These are phyloP conservation scores for Oryzias curvinotus DNA, from an alignment of 2,113 vertebrate genomes.

Conservation along the genomic window DNA sequence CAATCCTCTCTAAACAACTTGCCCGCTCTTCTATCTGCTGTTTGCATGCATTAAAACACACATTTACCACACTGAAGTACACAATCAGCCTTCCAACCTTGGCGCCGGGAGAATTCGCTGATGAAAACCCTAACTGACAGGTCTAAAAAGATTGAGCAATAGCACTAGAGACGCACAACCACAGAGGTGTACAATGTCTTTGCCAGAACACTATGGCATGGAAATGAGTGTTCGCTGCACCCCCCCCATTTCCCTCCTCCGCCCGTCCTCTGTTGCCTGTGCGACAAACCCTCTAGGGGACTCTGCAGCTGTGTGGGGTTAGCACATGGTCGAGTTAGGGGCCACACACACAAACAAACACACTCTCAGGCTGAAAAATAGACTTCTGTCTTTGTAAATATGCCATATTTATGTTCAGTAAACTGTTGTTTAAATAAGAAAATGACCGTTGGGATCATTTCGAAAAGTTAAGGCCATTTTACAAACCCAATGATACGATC, in stretches of 20 bases:
- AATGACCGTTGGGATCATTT: too few species aligned
- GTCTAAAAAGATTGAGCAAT: conserved; percentile 73
- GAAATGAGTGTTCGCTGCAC: conserved; percentile 58
- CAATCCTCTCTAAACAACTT: conserved; percentile 24
- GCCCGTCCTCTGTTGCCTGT: conserved; percentile 67
- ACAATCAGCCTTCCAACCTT: conserved; percentile 46
- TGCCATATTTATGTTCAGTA: conserved; percentile 38
- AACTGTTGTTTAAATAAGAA: too few species aligned
- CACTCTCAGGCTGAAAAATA: conserved; percentile 41
- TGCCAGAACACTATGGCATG: conserved; percentile 66
- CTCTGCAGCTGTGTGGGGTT: conserved; percentile 76
- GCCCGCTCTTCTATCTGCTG: conserved; percentile 14
- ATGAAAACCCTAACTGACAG: conserved; percentile 70
- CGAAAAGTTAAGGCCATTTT: too few species aligned
- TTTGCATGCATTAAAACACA: conserved; percentile 24
- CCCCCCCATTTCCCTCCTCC: conserved; percentile 12
- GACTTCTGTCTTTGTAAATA: conserved; percentile 54
- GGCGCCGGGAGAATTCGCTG: conserved; percentile 54
- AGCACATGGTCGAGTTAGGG: conserved; percentile 76
- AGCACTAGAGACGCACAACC: conserved; percentile 60
- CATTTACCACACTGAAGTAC: conserved; percentile 48
- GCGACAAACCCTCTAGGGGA: conserved; percentile 75
- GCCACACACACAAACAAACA: conserved; percentile 68
- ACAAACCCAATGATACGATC: too few species aligned
- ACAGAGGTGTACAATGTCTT: conserved; percentile 64